Evolutionary conservation across 1,140 invertebrate species (phyloP), one percentile per base, ranked within the genome.

Genomic region (Zaprionus capensis): DNA sequence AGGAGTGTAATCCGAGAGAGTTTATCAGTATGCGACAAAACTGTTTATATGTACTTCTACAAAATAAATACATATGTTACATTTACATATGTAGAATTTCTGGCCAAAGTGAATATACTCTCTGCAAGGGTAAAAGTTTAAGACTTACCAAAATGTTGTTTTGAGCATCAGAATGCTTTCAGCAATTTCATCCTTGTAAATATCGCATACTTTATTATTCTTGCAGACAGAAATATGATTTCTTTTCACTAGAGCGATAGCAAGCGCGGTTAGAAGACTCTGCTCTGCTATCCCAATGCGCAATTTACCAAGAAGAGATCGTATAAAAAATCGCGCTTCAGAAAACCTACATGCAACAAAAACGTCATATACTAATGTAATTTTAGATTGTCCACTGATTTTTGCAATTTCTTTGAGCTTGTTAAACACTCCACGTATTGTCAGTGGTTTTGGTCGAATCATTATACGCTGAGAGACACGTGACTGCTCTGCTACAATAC

Each of bases 281-380:
- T 99, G 98, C 91, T 99, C 99, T 1, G 99, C 99, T 59, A 99
- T 94, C 4, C 99, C 99, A 80, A 99, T 99, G 44, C 99, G 94
- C 55, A 99, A 93, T 93, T 99, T 99, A 12, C 99, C 99, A 73
- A 96, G 95, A 2, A 99, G 93, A 59, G 91, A 94, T 81, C 99
- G 95, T 53, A 99, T 97, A 0, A 99, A 94, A 93, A 96, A 99
- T 57, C 97, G 95, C 0, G 98, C 97, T 94, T 99, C 99, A 0
- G 95, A 96, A 71, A 96, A 94, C 63, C 97, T 95, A 93, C 98
- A 99, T 0, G 98, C 97, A 0, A 99, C 97, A 92, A 99, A 97
- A 88, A 99, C 98, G 75, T 98, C 96, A 14, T 99, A 95, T 93
- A 99, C 99, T 90, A 98, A 98, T 1, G 94, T 93, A 71, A 96